These are phyloP conservation scores for Drosophila miranda DNA, from an alignment of 1,140 invertebrate species.

Conservation along the genomic window DNA sequence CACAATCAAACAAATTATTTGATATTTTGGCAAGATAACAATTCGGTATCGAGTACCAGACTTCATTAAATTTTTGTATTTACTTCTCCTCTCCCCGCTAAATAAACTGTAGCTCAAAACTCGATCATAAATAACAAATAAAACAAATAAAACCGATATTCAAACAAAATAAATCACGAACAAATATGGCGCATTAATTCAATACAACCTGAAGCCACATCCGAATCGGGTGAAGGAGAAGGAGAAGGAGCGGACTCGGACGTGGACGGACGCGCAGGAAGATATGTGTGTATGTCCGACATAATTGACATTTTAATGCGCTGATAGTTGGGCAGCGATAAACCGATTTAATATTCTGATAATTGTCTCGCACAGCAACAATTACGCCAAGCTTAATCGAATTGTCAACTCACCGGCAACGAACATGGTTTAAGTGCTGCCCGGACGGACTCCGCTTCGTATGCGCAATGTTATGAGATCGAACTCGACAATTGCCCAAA, in stretches of 20 bases:
- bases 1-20: constrained; percentile 48
- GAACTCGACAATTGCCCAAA: constrained; percentile 5
- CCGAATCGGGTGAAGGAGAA: too few species aligned
- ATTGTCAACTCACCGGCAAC: constrained; percentile 58
- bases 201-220: constrained; percentile 12
- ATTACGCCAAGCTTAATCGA: constrained; percentile 76
- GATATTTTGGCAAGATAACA: constrained; percentile 39
- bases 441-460: constrained; percentile 30
- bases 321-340: constrained; percentile 72
- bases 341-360: constrained; percentile 79
- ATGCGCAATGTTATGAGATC: constrained; percentile 38
- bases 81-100: constrained; percentile 25
- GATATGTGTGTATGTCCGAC: constrained; percentile 28
- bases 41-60: constrained; percentile 33
- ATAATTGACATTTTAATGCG: constrained; percentile 79
- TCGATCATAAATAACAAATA: constrained; percentile 49
- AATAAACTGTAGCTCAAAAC: constrained; percentile 20
- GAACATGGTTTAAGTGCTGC: constrained; percentile 19
- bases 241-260: background rate
- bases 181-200: constrained; percentile 48
- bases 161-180: constrained; percentile 49
- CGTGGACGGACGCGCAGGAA: constrained; percentile 17
- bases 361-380: constrained; percentile 57
- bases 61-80: constrained; percentile 56
- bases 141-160: constrained; percentile 38